Evolutionary conservation across 2,797 vertebrate genomes (phyloP), one percentile per base, ranked within the genome.

Genomic region (Syndactyla subalaris): DNA sequence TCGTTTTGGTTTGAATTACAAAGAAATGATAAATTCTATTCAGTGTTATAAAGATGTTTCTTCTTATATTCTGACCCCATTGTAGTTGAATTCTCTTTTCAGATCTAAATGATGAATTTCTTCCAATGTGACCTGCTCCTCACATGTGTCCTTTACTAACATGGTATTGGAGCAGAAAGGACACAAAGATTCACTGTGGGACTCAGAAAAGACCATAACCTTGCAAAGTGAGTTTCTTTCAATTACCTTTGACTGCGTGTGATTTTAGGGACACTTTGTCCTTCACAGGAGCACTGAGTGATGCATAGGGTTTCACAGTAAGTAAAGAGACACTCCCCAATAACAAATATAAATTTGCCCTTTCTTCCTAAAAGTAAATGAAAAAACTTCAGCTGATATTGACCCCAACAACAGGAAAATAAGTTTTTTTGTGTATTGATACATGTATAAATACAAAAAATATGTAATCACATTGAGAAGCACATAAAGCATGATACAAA

Each of bases 1-100:
- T 95, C 78, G 18, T 78, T 94, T 61, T 76, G 17, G 17, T 83
- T 81, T 80, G 74, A 92, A 87, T 73, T 85, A 57, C 20, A 81
- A 76, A 91, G 27, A 92, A 84, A 87, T 43, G 23, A 87, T 78
- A 94, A 84, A 85, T 66, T 49, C 14, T 79, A 12, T 41, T 90
- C 34, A 43, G 18, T 36, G 16, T 45, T 62, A 65, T 14, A 88
- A 90, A 91, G 79, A 74, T 13, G 19, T 66, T 89, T 88, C 36
- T 67, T 73, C 41, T 74, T 84, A 14, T 66, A 38, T 87, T 90
- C 54, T 92, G 74, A 93, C n/a, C 51, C 39, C 30, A 49, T 36
- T 86, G 39, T 14, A 91, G 79, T 76, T 88, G 34, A 82, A 91
- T 61, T 57, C 20, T 92, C 67, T 75, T 91, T 92, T 84, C 19